Conservation (phyloP, 2,113 vertebrate species). For the Hippopotamus amphibius region DNA sequence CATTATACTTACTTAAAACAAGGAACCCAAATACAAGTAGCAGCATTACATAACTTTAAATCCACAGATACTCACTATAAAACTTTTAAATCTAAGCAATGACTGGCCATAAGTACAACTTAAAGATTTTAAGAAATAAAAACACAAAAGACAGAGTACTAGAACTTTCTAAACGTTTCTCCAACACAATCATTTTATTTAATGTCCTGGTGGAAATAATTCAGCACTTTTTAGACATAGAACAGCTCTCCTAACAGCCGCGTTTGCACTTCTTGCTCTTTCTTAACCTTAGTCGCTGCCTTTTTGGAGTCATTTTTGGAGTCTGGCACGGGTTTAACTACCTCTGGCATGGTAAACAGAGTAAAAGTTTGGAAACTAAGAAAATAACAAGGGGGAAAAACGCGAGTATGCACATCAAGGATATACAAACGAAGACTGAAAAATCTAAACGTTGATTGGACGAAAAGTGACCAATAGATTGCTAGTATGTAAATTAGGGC, state of each 20-base stretch:
- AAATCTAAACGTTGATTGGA: neutral
- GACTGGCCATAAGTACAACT: neutral
- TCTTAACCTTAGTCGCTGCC: neutral
- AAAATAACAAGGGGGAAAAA: neutral
- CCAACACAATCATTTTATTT: neutral
- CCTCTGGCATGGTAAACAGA: neutral
- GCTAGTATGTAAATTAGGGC: neutral
- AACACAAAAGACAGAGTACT: neutral
- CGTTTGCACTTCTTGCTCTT: neutral
- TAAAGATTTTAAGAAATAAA: neutral
- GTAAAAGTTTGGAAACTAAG: accelerated
- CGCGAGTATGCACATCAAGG: accelerated
- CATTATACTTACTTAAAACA: neutral
- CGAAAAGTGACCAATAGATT: neutral
- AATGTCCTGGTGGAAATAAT: neutral
- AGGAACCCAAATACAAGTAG: neutral
- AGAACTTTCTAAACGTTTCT: neutral
- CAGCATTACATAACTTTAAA: neutral
- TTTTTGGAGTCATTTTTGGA: neutral
- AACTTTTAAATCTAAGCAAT: neutral
- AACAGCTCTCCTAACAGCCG: neutral
- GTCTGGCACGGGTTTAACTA: accelerated
- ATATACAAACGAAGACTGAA: accelerated
- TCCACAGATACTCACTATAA: neutral
- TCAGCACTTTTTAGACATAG: neutral